phyloP scores from a whole-genome alignment of 2,888 invertebrate genomes.

The Dioctria rufipes region DNA sequence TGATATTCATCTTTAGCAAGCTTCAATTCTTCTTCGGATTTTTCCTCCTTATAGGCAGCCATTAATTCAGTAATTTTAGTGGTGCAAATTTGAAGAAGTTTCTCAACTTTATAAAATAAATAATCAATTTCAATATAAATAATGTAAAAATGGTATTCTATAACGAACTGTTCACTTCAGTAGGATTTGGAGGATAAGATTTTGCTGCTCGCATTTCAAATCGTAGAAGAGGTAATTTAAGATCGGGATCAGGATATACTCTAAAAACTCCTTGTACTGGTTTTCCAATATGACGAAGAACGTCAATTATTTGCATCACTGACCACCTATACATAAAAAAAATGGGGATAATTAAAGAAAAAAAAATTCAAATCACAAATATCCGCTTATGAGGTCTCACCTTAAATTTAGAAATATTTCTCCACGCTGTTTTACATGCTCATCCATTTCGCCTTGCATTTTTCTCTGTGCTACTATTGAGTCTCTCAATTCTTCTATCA shows the following conservation, averaged over 20 bases:
- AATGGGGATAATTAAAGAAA: not conserved
- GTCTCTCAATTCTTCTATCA: slow-evolving; percentile 64
- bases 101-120: slow-evolving; percentile 43
- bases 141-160: not conserved
- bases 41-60: slow-evolving; percentile 41
- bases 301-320: slow-evolving; percentile 62
- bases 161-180: slow-evolving; percentile 66
- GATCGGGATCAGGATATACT: slow-evolving; percentile 66
- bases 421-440: slow-evolving; percentile 64
- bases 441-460: slow-evolving; percentile 60
- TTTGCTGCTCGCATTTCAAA: slow-evolving; percentile 66
- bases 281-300: slow-evolving; percentile 66
- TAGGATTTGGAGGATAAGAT: slow-evolving; percentile 66
- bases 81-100: slow-evolving; percentile 53
- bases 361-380: not conserved
- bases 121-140: not conserved
- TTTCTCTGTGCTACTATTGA: slow-evolving; percentile 60
- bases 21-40: slow-evolving; percentile 14
- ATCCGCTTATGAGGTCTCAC: slow-evolving; percentile 59
- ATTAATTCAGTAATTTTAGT: slow-evolving; percentile 54
- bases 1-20: slow-evolving; percentile 65
- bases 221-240: slow-evolving; percentile 67
- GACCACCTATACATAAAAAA: slow-evolving; percentile 42
- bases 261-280: slow-evolving; percentile 60
- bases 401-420: slow-evolving; percentile 66